These are phyloP conservation scores for Corvus moneduloides DNA, from an alignment of 2,113 vertebrate genomes.

Conservation along the genomic window DNA sequence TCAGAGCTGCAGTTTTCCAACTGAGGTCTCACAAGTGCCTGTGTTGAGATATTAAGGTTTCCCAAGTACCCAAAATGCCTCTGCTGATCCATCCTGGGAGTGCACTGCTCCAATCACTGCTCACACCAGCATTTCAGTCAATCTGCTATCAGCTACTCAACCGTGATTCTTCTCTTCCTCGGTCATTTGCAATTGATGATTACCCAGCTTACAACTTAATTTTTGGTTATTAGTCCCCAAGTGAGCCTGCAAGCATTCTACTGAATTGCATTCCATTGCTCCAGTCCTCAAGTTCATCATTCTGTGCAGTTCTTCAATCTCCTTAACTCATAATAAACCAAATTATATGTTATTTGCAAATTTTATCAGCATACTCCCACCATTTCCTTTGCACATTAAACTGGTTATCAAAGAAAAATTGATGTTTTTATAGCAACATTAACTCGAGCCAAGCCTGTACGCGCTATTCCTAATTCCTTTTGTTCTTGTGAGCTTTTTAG, in stretches of 20 bases:
- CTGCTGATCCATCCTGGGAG: neutral
- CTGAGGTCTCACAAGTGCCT: neutral
- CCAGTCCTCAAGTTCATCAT: constrained; percentile 15
- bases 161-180: neutral
- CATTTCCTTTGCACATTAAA: neutral
- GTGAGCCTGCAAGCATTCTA: neutral
- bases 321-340: constrained; percentile 13
- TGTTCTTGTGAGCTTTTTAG: neutral
- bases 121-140: neutral
- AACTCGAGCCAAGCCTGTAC: neutral
- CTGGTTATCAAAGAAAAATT: neutral
- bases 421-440: constrained; percentile 29
- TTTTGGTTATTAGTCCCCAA: constrained; percentile 44
- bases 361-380: neutral
- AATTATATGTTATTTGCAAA: neutral
- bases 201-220: constrained; percentile 51
- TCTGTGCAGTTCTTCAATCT: neutral
- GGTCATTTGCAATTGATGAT: constrained; percentile 28
- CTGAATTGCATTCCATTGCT: neutral
- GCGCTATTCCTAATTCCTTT: neutral
- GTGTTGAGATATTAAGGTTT: neutral
- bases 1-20: constrained; percentile 33
- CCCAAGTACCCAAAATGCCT: neutral
- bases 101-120: neutral
- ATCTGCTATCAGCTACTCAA: neutral